phyloP scores from a whole-genome alignment of 2,888 invertebrate genomes.

The Tetrapedia diversipes region DNA sequence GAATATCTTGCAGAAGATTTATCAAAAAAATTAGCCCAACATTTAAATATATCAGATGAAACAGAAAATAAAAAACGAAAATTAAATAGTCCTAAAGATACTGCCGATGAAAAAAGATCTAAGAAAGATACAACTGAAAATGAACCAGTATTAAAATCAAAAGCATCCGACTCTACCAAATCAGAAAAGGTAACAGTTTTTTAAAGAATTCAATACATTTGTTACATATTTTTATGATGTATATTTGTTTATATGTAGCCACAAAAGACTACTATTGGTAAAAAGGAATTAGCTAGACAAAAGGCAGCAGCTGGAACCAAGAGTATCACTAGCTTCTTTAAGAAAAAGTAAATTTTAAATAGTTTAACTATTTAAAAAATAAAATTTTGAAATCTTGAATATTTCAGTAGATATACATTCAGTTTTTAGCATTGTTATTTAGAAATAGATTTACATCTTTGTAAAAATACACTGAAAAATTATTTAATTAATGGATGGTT shows the following conservation, averaged over 20 bases:
- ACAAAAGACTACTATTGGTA: slow-evolving; percentile 84
- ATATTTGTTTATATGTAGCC: slow-evolving; percentile 74
- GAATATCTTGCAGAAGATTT: slow-evolving; percentile 90
- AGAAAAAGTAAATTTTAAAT: slow-evolving; percentile 84
- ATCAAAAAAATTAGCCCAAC: slow-evolving; percentile 86
- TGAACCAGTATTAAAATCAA: slow-evolving; percentile 81
- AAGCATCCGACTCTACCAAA: slow-evolving; percentile 79
- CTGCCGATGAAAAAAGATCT: slow-evolving; percentile 73
- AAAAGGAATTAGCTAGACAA: slow-evolving; percentile 90
- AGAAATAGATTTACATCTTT: slow-evolving; percentile 10
- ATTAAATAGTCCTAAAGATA: slow-evolving; percentile 76
- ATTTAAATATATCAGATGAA: slow-evolving; percentile 88
- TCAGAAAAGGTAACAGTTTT: slow-evolving; percentile 76
- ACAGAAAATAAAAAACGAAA: slow-evolving; percentile 80
- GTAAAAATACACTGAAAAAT: slow-evolving; percentile 16
- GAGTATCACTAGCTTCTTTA: slow-evolving; percentile 91
- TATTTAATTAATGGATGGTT: slow-evolving; percentile 8
- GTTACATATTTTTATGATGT: not conserved
- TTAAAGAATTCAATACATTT: slow-evolving; percentile 14
- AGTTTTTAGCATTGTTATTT: slow-evolving; percentile 27
- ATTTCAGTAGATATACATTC: slow-evolving; percentile 35
- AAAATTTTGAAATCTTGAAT: slow-evolving; percentile 31
- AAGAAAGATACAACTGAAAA: slow-evolving; percentile 82
- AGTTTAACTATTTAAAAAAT: slow-evolving; percentile 26
- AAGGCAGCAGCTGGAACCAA: slow-evolving; percentile 92